Percentiles rank a stretch among this genome's conserved stretches.
phyloP scores from a whole-genome alignment of 2,113 vertebrate genomes.

The Scytalopus superciliaris region DNA sequence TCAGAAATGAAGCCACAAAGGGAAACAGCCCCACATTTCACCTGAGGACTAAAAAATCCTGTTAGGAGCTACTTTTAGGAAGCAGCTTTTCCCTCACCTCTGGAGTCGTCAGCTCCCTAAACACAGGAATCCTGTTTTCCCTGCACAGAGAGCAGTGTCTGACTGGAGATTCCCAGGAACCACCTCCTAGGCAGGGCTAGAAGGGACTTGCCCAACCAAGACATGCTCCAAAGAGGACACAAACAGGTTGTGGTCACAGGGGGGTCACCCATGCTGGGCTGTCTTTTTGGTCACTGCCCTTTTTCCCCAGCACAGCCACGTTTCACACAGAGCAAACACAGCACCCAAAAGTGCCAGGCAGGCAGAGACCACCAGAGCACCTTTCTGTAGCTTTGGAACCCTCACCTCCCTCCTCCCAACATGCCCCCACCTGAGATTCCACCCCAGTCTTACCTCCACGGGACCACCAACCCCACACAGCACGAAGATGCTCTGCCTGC shows the following conservation, averaged over 20 bases:
- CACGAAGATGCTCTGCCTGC: not conserved
- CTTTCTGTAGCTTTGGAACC: not conserved
- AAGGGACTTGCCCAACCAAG: not conserved
- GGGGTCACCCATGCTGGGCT: no score
- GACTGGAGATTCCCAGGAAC: not conserved
- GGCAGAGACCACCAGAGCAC: not conserved
- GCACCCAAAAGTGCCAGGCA: not conserved
- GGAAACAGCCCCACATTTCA: not conserved
- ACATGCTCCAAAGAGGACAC: not conserved
- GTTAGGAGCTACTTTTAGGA: not conserved
- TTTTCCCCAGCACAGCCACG: not conserved
- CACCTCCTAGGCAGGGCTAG: not conserved
- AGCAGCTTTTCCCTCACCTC: not conserved
- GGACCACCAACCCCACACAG: fast-evolving
- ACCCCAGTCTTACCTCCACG: not conserved
- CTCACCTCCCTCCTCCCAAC: not conserved
- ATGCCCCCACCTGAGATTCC: no score
- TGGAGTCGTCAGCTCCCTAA: not conserved
- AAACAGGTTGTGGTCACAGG: not conserved
- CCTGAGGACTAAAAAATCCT: no score
- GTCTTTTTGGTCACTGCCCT: no score
- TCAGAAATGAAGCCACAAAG: not conserved
- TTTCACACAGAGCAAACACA: not conserved
- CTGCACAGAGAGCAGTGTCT: not conserved
- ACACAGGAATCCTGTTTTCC: not conserved